phyloP scores from a whole-genome alignment of 2,797 vertebrate genomes.

The Sphenodon punctatus region DNA sequence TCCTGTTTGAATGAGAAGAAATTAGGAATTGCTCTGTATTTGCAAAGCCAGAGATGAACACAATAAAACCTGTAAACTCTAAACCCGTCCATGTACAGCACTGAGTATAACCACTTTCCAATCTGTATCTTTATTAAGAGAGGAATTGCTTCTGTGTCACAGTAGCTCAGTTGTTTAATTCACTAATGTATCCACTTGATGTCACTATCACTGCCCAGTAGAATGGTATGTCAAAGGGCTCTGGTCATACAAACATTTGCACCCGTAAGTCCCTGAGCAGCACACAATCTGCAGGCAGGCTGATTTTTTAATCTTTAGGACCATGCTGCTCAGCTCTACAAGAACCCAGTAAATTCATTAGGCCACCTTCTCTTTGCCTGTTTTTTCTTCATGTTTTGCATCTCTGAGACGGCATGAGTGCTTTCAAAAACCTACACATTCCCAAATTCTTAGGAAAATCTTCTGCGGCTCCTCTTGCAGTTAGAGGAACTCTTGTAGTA shows the following conservation, averaged over 20 bases:
- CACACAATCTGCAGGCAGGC: background rate
- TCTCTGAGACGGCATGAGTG: background rate
- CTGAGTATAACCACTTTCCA: conserved; percentile 11
- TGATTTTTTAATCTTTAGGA: background rate
- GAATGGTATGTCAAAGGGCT: conserved; percentile 47
- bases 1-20: background rate
- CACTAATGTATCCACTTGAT: conserved; percentile 66
- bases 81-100: conserved; percentile 5
- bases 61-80: background rate
- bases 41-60: background rate
- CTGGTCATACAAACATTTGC: conserved; percentile 23
- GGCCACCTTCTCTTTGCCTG: background rate
- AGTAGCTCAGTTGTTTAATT: conserved; percentile 47
- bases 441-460: background rate
- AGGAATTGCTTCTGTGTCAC: conserved; percentile 5
- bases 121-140: conserved; percentile 30
- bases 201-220: conserved; percentile 68
- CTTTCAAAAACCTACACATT: conserved; percentile 5
- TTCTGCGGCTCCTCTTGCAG: background rate
- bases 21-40: background rate
- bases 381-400: background rate
- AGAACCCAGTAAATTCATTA: background rate
- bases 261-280: background rate
- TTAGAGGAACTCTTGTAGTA: background rate
- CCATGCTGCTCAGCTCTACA: background rate